phyloP scores from a whole-genome alignment of 1,140 invertebrate species.

The Mizuhopecten yessoensis region DNA sequence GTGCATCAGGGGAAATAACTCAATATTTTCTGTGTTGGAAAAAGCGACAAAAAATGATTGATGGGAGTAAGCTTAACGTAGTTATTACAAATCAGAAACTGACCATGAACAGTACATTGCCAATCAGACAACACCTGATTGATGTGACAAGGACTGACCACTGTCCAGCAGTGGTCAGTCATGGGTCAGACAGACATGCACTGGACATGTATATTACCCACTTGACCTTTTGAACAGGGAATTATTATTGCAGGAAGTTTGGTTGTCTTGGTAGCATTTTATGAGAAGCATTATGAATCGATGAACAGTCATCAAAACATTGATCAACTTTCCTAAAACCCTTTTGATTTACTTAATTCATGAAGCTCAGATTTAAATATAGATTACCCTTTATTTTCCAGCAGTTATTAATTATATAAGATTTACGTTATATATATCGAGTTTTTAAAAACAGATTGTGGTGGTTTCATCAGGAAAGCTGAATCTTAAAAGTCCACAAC shows the following conservation, averaged over 20 bases:
- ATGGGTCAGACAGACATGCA: neutral
- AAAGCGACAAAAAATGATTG: neutral
- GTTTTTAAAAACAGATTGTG: too few relatives aligned
- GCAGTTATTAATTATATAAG: too few relatives aligned
- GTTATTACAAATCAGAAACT: neutral
- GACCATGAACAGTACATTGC: neutral
- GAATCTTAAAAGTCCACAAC: too few relatives aligned
- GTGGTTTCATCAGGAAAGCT: too few relatives aligned
- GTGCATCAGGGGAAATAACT: constrained; percentile 21
- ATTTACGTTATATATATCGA: too few relatives aligned
- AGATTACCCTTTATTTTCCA: too few relatives aligned
- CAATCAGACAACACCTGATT: neutral
- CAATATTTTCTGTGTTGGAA: neutral
- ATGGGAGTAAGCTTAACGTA: neutral
- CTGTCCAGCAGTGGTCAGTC: neutral
- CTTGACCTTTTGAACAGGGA: constrained; percentile 3
- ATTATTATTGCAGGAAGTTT: neutral
- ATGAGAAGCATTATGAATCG: neutral
- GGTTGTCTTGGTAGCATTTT: neutral
- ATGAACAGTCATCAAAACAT: neutral
- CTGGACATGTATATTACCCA: neutral
- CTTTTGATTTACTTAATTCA: too few relatives aligned
- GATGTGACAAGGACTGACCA: constrained; percentile 1
- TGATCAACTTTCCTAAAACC: too few relatives aligned
- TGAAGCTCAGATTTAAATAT: too few relatives aligned